Percentiles rank a stretch among this genome's conserved stretches.
These are phyloP conservation scores for Agapornis canus DNA, from an alignment of 2,797 vertebrate species.

Conservation along the genomic window DNA sequence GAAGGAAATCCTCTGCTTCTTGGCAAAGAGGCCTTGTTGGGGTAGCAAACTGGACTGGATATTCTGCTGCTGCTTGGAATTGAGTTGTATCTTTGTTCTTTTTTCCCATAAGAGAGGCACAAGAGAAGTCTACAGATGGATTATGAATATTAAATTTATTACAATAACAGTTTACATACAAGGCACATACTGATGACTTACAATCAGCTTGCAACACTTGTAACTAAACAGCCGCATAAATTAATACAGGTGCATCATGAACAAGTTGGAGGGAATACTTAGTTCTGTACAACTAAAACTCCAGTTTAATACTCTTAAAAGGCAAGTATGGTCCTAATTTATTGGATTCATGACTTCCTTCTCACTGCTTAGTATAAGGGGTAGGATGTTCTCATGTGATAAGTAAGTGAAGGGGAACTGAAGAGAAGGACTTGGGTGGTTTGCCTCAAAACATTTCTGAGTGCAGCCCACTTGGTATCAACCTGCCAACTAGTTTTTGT, in stretches of 20 bases:
- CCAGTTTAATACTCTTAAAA: constrained; percentile 61
- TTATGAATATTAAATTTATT: constrained; percentile 73
- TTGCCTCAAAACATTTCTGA: constrained; percentile 1
- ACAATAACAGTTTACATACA: constrained; percentile 74
- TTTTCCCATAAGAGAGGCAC: not conserved
- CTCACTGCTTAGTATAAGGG: not conserved
- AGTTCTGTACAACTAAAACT: constrained; percentile 72
- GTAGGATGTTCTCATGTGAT: not conserved
- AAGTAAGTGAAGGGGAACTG: not conserved
- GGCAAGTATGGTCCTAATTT: constrained; percentile 29
- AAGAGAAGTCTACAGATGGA: not conserved
- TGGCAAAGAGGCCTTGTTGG: not conserved
- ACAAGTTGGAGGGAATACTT: constrained; percentile 59
- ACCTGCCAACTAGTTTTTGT: not conserved
- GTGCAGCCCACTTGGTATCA: not conserved
- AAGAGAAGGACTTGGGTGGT: not conserved
- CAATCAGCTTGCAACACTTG: constrained; percentile 73
- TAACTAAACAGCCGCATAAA: constrained; percentile 72
- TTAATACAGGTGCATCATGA: constrained; percentile 66
- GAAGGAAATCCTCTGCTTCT: not conserved
- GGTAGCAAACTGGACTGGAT: not conserved
- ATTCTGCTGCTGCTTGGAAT: not conserved
- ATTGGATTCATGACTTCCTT: not conserved
- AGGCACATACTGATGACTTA: constrained; percentile 75
- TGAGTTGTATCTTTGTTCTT: not conserved